Evolutionary conservation across 2,888 invertebrate genomes (phyloP), one percentile per base, ranked within the genome.

Genomic region (Acanthosepion lycidas): DNA sequence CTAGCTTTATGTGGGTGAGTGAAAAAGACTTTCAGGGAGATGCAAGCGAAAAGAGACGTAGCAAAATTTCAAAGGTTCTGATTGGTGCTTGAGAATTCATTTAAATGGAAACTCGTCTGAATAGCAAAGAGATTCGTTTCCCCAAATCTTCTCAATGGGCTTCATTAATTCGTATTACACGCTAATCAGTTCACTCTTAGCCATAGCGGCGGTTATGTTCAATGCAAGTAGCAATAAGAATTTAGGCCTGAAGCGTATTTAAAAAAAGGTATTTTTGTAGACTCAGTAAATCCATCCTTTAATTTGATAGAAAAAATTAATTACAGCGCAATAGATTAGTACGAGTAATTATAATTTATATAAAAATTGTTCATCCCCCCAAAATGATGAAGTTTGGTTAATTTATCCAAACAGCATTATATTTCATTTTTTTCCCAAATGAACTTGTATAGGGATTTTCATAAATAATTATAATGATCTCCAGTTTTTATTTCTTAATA

Each of bases 31-130:
- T 9, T 2, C n/a, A 15, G 78, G 3, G 78, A 78, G n/a, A n/a
- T 78, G 5, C 33, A n/a, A 78, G 78, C 33, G n/a, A n/a, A 78
- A 78, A 78, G n/a, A 78, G n/a, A n/a, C 78, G 78, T 15, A n/a
- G n/a, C n/a, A 78, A 78, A 78, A n/a, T 78, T 78, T 78, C n/a
- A 78, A 78, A 78, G 78, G 78, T 78, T 78, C n/a, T 78, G 78
- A 78, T 78, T 78, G 78, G n/a, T n/a, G 78, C n/a, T n/a, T 23
- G 59, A 23, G 20, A 59, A 59, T 20, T 59, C 20, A n/a, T 78
- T 78, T 78, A n/a, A 15, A 78, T 15, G 33, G 78, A 78, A 9
- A n/a, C 33, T 78, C 15, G n/a, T 33, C 33, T 78, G 78, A 78
- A 78, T 78, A 78, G 78, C 78, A 78, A 78, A 78, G n/a, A 78